phyloP scores from a whole-genome alignment of 2,797 vertebrate species.

The Okamejei kenojei region DNA sequence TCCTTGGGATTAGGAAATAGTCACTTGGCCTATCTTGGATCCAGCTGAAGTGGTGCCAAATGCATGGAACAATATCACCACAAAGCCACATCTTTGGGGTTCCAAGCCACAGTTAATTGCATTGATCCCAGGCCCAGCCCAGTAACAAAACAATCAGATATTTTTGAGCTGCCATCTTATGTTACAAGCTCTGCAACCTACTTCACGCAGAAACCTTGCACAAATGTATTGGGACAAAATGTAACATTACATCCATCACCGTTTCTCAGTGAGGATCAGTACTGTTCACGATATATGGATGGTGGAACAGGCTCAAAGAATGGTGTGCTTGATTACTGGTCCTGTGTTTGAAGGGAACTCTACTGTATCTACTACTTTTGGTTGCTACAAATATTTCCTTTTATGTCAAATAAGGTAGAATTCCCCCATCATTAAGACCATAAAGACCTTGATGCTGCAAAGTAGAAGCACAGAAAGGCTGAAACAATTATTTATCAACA shows the following conservation, averaged over 20 bases:
- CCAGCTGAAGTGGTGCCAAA: constrained; percentile 23
- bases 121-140: not conserved
- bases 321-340: not conserved
- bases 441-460: not conserved
- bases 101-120: not conserved
- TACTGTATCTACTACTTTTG: not conserved
- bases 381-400: not conserved
- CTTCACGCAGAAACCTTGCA: not conserved
- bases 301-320: not conserved
- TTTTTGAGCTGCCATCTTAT: not conserved
- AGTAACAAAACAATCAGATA: not conserved
- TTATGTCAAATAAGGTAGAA: not conserved
- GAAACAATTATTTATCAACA: not conserved
- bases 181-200: not conserved
- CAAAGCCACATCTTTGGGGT: not conserved
- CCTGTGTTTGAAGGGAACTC: not conserved
- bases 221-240: not conserved
- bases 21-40: not conserved
- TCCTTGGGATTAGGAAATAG: constrained; percentile 24
- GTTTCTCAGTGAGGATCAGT: not conserved
- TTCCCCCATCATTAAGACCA: not conserved
- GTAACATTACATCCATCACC: not conserved
- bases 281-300: not conserved
- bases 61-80: too few relatives aligned
- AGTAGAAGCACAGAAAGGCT: not conserved